Percentiles rank a stretch among this genome's conserved stretches.
These are phyloP conservation scores for Syngnathus scovelli DNA, from an alignment of 2,113 vertebrate genomes.

Conservation along the genomic window DNA sequence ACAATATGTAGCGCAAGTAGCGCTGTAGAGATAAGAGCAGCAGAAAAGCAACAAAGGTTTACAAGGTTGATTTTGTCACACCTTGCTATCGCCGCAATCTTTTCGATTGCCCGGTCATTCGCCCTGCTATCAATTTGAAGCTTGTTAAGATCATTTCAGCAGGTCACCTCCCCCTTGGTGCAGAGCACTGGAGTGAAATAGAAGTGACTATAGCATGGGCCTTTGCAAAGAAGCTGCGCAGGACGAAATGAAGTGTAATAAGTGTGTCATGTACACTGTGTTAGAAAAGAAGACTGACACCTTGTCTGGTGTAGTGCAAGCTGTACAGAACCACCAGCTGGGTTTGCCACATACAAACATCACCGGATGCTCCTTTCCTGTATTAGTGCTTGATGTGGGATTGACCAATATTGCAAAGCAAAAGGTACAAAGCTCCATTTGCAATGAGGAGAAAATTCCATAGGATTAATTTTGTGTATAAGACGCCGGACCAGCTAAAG, in stretches of 20 bases:
- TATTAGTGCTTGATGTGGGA: constrained; percentile 60
- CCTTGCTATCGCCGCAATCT: not conserved
- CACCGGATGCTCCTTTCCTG: constrained; percentile 62
- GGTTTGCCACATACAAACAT: constrained; percentile 59
- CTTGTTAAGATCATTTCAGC: not conserved
- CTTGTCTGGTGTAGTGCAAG: constrained; percentile 50
- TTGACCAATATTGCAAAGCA: constrained; percentile 64
- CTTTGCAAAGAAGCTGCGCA: constrained; percentile 49
- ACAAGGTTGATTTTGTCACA: not conserved
- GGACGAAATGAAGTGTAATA: constrained; percentile 59
- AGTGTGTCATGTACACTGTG: constrained; percentile 52
- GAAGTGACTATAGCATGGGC: constrained; percentile 28
- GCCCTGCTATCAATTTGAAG: not conserved
- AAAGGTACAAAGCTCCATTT: constrained; percentile 74
- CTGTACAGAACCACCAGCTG: constrained; percentile 50
- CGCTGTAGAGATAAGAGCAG: not conserved
- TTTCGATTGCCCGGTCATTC: not conserved
- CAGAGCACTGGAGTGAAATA: not conserved
- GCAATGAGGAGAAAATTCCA: constrained; percentile 77
- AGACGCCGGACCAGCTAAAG: constrained; percentile 55
- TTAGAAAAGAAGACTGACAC: constrained; percentile 60
- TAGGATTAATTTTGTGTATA: constrained; percentile 76
- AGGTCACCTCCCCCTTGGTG: not conserved
- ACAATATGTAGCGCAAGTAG: no score
- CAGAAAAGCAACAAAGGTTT: not conserved